A percentile compares a stretch with the other conserved stretches of the same genome.
Evolutionary conservation across 2,888 invertebrate species (phyloP).

Genomic region (Polydrusus pterygomalis): DNA sequence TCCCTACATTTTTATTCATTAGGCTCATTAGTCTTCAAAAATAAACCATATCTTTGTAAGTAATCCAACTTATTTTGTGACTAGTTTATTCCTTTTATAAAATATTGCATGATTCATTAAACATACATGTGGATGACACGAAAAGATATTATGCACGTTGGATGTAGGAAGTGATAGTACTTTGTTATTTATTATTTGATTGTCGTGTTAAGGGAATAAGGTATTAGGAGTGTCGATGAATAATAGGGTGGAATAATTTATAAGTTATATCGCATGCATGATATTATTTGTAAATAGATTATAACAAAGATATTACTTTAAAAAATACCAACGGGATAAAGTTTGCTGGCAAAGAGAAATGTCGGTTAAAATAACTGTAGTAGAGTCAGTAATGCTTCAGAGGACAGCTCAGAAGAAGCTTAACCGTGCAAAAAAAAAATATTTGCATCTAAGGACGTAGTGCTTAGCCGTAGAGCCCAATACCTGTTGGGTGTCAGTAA

Average conservation of each 20-base stretch:
- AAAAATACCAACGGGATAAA: too few relatives aligned
- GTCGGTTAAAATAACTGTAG: too few relatives aligned
- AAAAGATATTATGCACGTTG: conserved; percentile 25
- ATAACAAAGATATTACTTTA: too few relatives aligned
- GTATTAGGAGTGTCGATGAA: conserved; percentile 17
- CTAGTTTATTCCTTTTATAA: neutral
- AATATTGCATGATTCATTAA: conserved; percentile 22
- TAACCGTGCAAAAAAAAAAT: too few relatives aligned
- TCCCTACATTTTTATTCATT: too few relatives aligned
- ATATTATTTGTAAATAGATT: neutral
- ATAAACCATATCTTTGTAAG: neutral
- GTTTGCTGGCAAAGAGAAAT: too few relatives aligned
- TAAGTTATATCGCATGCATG: neutral
- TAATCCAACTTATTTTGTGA: neutral
- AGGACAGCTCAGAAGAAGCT: too few relatives aligned
- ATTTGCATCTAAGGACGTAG: too few relatives aligned
- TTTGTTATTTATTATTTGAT: conserved; percentile 3
- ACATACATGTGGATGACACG: conserved; percentile 10
- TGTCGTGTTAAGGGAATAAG: conserved; percentile 17
- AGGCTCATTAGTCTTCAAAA: too few relatives aligned
- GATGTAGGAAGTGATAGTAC: conserved; percentile 19
- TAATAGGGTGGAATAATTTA: conserved; percentile 12
- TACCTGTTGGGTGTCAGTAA: too few relatives aligned
- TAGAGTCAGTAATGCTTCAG: too few relatives aligned
- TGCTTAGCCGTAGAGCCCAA: too few relatives aligned